phyloP scores from a whole-genome alignment of 2,113 vertebrate species.

The Labrus mixtus region DNA sequence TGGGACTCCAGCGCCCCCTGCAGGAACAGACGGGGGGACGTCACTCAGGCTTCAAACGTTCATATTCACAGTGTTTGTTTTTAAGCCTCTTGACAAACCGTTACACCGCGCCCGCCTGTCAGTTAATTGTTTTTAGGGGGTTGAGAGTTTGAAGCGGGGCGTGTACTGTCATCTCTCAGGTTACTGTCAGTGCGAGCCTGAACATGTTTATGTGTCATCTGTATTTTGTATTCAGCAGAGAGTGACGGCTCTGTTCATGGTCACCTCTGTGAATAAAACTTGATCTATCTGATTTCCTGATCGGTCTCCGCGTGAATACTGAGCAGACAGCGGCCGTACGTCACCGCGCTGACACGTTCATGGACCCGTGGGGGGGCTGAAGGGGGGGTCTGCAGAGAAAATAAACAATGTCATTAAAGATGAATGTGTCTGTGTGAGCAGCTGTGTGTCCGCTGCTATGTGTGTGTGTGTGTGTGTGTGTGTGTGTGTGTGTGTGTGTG shows the following conservation, averaged over 20 bases:
- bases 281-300: slow-evolving; percentile 39
- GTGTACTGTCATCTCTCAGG: neutral
- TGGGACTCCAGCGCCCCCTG: no score
- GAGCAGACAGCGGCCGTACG: slow-evolving; percentile 31
- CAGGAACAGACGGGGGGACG: no score
- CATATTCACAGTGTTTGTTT: no score
- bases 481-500: slow-evolving; percentile 8
- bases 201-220: slow-evolving; percentile 13
- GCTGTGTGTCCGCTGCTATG: slow-evolving; percentile 22
- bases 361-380: neutral
- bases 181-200: slow-evolving; percentile 11
- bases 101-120: no score
- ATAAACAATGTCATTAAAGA: slow-evolving; percentile 62
- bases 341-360: slow-evolving; percentile 28
- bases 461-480: slow-evolving; percentile 1
- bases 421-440: slow-evolving; percentile 30
- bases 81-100: no score
- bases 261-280: slow-evolving; percentile 28
- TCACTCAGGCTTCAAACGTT: no score
- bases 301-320: slow-evolving; percentile 6
- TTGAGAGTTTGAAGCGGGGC: neutral
- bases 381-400: slow-evolving; percentile 26
- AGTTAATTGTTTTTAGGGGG: no score
- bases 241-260: slow-evolving; percentile 25
- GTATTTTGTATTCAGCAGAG: slow-evolving; percentile 10